A percentile compares a stretch with the other conserved stretches of the same genome.
phyloP scores from a whole-genome alignment of 2,113 vertebrate genomes.

The mouse (Mus musculus) region GRCm39 chr1:23615001-23615500 shows the following conservation, averaged over 20 bases:
- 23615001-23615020: neutral
- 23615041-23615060: neutral
- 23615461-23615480: slow-evolving; percentile 42
- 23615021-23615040: neutral
- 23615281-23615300: slow-evolving; percentile 74
- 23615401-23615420: slow-evolving; percentile 51
- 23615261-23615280: slow-evolving; percentile 71
- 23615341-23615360: slow-evolving; percentile 73
- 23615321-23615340: slow-evolving; percentile 80
- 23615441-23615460: neutral
- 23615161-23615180: neutral
- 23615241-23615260: slow-evolving; percentile 74
- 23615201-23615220: slow-evolving; percentile 77
- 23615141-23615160: slow-evolving; percentile 48
- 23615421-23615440: slow-evolving; percentile 59
- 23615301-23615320: slow-evolving; percentile 74
- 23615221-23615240: slow-evolving; percentile 69
- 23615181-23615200: slow-evolving; percentile 16
- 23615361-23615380: slow-evolving; percentile 70
- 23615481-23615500: slow-evolving; percentile 32
- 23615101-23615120: slow-evolving; percentile 30
- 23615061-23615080: slow-evolving; percentile 26
- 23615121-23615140: slow-evolving; percentile 68
- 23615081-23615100: slow-evolving; percentile 19
- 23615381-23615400: slow-evolving; percentile 65